Evolutionary conservation across 2,797 vertebrate species (phyloP).

Genomic region (Notolabrus celidotus): DNA sequence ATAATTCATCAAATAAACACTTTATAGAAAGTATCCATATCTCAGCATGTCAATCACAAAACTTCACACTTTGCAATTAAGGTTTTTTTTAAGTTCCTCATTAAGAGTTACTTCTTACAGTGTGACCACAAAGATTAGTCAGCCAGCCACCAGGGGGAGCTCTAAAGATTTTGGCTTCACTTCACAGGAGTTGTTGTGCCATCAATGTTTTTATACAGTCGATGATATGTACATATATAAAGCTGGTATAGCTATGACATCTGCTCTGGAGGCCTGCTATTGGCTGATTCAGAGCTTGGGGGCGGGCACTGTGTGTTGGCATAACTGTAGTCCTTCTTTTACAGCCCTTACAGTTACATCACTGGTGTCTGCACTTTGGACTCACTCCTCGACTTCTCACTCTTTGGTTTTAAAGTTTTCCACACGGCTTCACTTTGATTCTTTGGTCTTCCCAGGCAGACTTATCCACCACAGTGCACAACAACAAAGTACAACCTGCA

Average conservation of each 20-base stretch:
- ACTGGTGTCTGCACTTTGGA: too few relatives aligned
- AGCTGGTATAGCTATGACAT: background rate
- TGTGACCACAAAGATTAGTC: too few relatives aligned
- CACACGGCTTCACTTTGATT: background rate
- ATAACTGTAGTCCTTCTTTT: background rate
- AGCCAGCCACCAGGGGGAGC: too few relatives aligned
- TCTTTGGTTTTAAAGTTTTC: background rate
- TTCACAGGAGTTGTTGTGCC: too few relatives aligned
- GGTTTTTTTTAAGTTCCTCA: too few relatives aligned
- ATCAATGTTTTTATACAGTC: too few relatives aligned
- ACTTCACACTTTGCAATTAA: too few relatives aligned
- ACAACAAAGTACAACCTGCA: background rate
- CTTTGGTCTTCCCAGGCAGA: background rate
- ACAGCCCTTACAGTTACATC: background rate
- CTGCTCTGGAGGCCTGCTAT: background rate
- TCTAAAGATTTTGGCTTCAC: too few relatives aligned
- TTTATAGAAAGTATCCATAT: too few relatives aligned
- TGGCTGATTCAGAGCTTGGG: background rate
- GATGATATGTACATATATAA: background rate
- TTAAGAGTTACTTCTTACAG: too few relatives aligned
- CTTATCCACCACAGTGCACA: constrained; percentile 15
- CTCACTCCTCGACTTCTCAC: background rate
- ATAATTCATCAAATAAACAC: too few relatives aligned
- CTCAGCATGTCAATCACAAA: too few relatives aligned
- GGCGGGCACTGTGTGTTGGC: background rate